Percentiles rank a stretch among this genome's conserved stretches.
Evolutionary conservation across 2,113 vertebrate species (phyloP).

Genomic region (Ranitomeya variabilis): DNA sequence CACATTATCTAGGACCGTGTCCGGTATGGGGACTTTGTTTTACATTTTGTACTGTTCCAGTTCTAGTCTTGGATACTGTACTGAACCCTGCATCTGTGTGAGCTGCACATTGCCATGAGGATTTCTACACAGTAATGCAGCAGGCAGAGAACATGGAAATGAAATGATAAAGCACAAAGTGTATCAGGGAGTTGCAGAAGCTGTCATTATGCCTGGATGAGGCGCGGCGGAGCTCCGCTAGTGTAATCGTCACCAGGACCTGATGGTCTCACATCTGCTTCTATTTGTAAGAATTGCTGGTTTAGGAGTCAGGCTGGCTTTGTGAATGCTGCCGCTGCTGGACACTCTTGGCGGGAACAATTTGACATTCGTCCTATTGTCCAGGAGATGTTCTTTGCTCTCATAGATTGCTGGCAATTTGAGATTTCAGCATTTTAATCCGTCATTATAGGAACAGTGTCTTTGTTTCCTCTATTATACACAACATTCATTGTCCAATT

Average conservation of each 20-base stretch:
- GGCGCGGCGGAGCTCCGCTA: not conserved
- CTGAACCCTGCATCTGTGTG: too few relatives aligned
- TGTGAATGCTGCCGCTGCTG: not conserved
- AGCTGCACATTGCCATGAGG: too few relatives aligned
- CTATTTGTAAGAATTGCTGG: not conserved
- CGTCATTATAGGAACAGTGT: not conserved
- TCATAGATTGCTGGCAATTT: conserved; percentile 40
- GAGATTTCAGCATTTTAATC: not conserved
- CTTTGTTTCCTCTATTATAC: not conserved
- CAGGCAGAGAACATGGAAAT: not conserved
- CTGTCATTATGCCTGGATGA: too few relatives aligned
- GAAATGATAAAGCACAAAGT: too few relatives aligned
- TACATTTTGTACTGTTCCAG: too few relatives aligned
- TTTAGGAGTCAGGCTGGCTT: not conserved
- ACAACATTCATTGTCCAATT: not conserved
- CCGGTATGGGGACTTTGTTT: too few relatives aligned
- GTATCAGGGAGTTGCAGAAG: too few relatives aligned
- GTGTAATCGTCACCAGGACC: too few relatives aligned
- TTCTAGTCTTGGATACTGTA: too few relatives aligned
- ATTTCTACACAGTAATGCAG: not conserved
- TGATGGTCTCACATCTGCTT: conserved; percentile 22
- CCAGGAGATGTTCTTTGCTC: not conserved
- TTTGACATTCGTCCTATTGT: conserved; percentile 30
- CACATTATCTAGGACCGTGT: too few relatives aligned
- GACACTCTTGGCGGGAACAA: not conserved